Conservation (phyloP, 2,797 vertebrate genomes). For the Euphonia xanthogaster region DNA sequence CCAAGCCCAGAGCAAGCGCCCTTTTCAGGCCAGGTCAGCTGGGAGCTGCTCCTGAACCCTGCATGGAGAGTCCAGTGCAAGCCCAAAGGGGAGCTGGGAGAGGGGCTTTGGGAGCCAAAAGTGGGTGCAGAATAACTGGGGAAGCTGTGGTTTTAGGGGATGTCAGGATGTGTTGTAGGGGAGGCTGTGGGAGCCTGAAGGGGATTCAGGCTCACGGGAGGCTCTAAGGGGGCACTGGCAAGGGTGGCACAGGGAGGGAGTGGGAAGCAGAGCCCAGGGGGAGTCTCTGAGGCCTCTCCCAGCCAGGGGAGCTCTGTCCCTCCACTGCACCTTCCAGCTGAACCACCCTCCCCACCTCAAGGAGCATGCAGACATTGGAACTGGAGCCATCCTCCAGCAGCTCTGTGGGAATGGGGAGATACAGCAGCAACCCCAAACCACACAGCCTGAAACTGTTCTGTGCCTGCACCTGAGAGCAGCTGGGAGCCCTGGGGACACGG, state of each 20-base stretch:
- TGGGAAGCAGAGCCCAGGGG: not conserved
- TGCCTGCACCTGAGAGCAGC: rapidly evolving
- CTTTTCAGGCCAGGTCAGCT: not conserved
- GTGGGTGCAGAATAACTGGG: not conserved
- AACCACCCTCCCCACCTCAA: too few relatives aligned
- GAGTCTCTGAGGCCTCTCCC: not conserved
- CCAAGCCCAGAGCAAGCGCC: not conserved
- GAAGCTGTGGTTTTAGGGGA: too few relatives aligned
- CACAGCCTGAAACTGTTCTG: not conserved
- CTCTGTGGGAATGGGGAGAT: rapidly evolving
- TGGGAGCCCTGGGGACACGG: not conserved
- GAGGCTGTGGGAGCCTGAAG: not conserved
- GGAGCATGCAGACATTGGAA: not conserved
- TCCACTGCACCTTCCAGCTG: not conserved
- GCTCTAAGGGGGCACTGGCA: not conserved
- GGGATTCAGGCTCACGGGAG: not conserved
- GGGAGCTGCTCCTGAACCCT: not conserved
- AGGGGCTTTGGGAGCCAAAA: not conserved
- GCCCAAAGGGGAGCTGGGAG: not conserved
- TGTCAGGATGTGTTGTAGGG: too few relatives aligned
- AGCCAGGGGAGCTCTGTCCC: not conserved
- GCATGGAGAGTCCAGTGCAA: too few relatives aligned
- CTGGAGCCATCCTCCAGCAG: not conserved
- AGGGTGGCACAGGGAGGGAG: not conserved
- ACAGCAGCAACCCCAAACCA: not conserved